Conservation (phyloP, 2,797 vertebrate species). For the Cynopterus sphinx region DNA sequence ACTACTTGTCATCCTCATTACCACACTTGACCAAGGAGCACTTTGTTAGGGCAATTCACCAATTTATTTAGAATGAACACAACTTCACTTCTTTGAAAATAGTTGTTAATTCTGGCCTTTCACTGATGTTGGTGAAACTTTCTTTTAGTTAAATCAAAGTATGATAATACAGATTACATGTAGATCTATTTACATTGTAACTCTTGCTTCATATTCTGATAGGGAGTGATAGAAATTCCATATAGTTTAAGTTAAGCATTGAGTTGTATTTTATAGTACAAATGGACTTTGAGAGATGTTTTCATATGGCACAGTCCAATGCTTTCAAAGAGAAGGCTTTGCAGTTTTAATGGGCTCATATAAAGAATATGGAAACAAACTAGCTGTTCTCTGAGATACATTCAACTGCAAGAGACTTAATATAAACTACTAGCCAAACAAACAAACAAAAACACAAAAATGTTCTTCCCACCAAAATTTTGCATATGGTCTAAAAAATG, state of each 20-base stretch:
- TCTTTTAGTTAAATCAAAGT: slow-evolving; percentile 25
- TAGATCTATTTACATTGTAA: slow-evolving; percentile 15
- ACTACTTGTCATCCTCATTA: neutral
- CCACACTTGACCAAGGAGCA: neutral
- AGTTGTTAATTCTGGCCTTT: neutral
- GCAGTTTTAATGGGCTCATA: neutral
- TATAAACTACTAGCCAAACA: neutral
- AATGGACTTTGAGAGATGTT: neutral
- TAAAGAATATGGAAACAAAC: neutral
- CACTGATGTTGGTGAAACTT: neutral
- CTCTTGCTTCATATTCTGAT: slow-evolving; percentile 17
- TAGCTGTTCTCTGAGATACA: neutral
- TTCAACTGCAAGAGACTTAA: neutral
- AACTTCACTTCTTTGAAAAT: slow-evolving; percentile 34
- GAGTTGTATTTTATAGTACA: neutral
- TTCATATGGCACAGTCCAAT: neutral
- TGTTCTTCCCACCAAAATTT: neutral
- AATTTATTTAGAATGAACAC: neutral
- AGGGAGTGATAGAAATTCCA: neutral
- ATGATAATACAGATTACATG: neutral
- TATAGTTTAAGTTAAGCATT: slow-evolving; percentile 4
- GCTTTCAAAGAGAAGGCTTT: neutral
- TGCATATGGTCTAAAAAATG: too few relatives aligned
- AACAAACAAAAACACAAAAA: slow-evolving; percentile 26
- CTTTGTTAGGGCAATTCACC: neutral